phyloP scores from a whole-genome alignment of 2,888 invertebrate species.

The Cordilura impudica region DNA sequence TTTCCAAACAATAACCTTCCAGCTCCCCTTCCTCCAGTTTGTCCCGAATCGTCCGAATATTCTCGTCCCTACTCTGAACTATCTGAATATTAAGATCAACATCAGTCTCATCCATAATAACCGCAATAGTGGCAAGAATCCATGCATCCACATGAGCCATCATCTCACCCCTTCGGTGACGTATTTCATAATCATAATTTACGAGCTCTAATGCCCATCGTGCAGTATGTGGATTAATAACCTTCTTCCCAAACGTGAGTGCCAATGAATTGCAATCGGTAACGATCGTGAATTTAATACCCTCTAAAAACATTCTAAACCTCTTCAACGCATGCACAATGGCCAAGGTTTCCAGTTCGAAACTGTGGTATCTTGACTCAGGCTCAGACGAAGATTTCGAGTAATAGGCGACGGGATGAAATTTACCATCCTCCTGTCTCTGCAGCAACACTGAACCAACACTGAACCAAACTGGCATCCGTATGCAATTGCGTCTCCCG shows the following conservation, averaged over 20 bases:
- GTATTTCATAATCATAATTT: no score
- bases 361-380: conserved; percentile 68
- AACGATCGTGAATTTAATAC: conserved; percentile 65
- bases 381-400: conserved; percentile 50
- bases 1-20: no score
- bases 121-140: no score
- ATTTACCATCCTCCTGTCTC: conserved; percentile 15
- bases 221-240: no score
- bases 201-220: conserved; percentile 19
- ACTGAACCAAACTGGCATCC: conserved; percentile 11
- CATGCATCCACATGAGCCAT: no score
- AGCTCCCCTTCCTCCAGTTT: no score
- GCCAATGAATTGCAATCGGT: conserved; percentile 68
- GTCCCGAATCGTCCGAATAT: no score
- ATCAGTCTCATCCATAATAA: no score
- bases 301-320: no score
- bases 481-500: conserved; percentile 21
- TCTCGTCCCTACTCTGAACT: no score
- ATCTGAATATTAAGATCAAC: no score
- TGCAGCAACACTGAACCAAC: conserved; percentile 1
- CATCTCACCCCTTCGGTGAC: no score
- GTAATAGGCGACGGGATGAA: conserved; percentile 24
- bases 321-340: conserved; percentile 67
- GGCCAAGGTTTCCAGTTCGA: conserved; percentile 69
- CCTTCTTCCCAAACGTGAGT: conserved; percentile 31